These are phyloP conservation scores for Euura saliciscinereae DNA, from an alignment of 1,140 invertebrate genomes.

Conservation along the genomic window DNA sequence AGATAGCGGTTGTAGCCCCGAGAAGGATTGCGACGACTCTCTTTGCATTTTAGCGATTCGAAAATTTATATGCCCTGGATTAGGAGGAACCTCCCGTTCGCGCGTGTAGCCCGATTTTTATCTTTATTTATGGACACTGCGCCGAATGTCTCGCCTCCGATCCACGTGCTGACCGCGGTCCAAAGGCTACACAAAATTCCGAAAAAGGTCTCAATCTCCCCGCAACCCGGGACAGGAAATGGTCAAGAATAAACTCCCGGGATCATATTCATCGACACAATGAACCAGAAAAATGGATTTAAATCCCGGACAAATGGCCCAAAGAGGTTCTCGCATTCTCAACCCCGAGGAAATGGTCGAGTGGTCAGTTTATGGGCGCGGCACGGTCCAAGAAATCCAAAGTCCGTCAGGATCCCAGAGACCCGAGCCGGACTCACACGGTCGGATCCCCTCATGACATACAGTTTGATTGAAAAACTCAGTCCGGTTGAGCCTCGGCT, in stretches of 20 bases:
- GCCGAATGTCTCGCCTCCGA: slow-evolving; percentile 1
- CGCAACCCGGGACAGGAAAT: background rate
- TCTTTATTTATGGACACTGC: slow-evolving; percentile 3
- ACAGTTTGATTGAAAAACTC: no score
- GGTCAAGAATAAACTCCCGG: background rate
- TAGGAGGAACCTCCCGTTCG: slow-evolving; percentile 3
- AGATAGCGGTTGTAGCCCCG: background rate
- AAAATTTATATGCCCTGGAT: slow-evolving; percentile 4
- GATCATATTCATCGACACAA: background rate
- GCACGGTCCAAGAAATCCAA: background rate
- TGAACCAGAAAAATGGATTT: background rate
- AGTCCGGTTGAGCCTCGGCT: no score
- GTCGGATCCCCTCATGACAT: no score
- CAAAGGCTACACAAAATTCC: no score
- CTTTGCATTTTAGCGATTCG: background rate
- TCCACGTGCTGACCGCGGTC: background rate
- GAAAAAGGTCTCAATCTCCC: no score
- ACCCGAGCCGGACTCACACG: background rate
- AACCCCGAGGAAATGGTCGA: background rate
- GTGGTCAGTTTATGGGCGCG: slow-evolving; percentile 8
- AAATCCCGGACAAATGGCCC: background rate
- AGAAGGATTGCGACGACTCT: background rate
- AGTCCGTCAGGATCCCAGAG: background rate
- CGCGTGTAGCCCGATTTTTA: background rate
- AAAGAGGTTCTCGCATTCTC: no score